Evolutionary conservation across 1,140 invertebrate species (phyloP).

Genomic region (Caerostris darwini): DNA sequence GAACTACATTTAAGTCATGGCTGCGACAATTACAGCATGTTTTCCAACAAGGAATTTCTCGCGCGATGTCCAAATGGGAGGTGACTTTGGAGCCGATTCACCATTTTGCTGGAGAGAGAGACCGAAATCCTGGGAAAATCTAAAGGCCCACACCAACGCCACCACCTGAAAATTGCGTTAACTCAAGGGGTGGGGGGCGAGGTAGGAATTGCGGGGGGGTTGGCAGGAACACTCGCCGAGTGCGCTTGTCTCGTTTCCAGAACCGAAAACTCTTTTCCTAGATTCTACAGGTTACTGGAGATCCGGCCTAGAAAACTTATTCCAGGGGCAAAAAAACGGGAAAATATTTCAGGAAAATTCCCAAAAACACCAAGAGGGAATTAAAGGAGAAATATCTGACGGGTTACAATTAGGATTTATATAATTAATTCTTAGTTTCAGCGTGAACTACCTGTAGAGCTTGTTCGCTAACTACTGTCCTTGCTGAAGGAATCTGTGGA

Average conservation of each 20-base stretch:
- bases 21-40: neutral
- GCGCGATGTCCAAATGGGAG: neutral
- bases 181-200: neutral
- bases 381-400: neutral
- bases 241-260: conserved; percentile 20
- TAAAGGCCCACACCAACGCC: conserved; percentile 56
- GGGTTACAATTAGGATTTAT: neutral
- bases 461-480: conserved; percentile 49
- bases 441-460: conserved; percentile 35
- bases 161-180: conserved; percentile 65
- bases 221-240: neutral
- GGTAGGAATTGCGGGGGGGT: neutral
- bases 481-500: conserved; percentile 50
- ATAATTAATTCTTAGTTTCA: neutral
- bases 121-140: conserved; percentile 62
- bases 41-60: neutral
- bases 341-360: neutral
- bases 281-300: conserved; percentile 17
- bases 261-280: conserved; percentile 37
- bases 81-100: neutral
- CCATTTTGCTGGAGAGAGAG: conserved; percentile 22
- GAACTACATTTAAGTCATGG: conserved; percentile 59
- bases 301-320: neutral
- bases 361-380: neutral
- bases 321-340: neutral